A percentile compares a stretch with the other conserved stretches of the same genome.
phyloP scores from a whole-genome alignment of 2,113 vertebrate species.

The Microtus richardsoni region DNA sequence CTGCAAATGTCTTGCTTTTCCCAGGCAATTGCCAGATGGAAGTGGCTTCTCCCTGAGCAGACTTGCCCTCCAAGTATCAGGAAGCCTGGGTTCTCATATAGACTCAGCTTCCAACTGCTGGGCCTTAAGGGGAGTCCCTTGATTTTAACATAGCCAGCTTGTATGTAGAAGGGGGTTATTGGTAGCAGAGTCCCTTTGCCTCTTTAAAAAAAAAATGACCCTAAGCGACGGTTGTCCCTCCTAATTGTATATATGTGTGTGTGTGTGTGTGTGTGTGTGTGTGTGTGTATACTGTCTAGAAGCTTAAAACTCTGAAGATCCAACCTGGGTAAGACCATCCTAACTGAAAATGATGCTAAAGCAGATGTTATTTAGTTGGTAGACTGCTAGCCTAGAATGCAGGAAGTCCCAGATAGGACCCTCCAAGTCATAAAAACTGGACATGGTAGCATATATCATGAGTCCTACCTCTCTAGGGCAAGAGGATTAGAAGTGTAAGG shows the following conservation, averaged over 20 bases:
- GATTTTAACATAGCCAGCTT: not conserved
- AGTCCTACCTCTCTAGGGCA: not conserved
- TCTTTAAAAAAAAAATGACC: not conserved
- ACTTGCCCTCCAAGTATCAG: not conserved
- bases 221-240: not conserved
- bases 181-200: not conserved
- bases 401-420: not conserved
- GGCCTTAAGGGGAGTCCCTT: not conserved
- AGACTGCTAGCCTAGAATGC: not conserved
- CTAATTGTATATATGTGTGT: no score
- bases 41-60: not conserved
- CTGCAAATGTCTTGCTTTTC: conserved; percentile 23
- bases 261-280: no score
- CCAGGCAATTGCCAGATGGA: not conserved
- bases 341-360: not conserved
- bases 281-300: not conserved
- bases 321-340: not conserved
- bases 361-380: not conserved
- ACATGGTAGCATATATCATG: not conserved
- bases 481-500: not conserved
- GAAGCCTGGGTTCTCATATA: not conserved
- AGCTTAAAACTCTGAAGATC: not conserved
- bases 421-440: not conserved
- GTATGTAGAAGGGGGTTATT: not conserved
- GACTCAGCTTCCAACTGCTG: not conserved